phyloP scores from a whole-genome alignment of 2,113 vertebrate genomes.

The Phyllostomus hastatus region DNA sequence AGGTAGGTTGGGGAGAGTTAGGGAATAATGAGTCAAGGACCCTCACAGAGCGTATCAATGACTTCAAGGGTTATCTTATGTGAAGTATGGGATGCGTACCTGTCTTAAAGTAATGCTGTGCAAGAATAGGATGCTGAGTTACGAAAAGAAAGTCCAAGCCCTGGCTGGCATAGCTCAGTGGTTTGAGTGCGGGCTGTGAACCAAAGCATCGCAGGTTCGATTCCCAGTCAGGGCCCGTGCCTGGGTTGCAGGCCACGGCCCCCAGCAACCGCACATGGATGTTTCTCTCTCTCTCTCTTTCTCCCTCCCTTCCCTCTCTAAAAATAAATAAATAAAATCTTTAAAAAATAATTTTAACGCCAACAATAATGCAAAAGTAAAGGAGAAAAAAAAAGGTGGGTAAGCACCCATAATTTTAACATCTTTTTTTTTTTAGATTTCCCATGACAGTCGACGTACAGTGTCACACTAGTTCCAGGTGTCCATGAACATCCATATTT shows the following conservation, averaged over 20 bases:
- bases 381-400: neutral
- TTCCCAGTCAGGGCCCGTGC: too few relatives aligned
- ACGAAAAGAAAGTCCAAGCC: neutral
- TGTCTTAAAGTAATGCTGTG: neutral
- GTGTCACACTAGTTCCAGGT: neutral
- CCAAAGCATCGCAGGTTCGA: too few relatives aligned
- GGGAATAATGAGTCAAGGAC: too few relatives aligned
- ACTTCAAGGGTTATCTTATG: neutral
- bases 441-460: neutral
- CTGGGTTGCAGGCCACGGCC: too few relatives aligned
- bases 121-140: neutral
- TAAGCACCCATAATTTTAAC: neutral
- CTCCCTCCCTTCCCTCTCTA: too few relatives aligned
- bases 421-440: neutral
- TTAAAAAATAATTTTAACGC: neutral
- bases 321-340: too few relatives aligned
- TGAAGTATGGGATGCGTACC: neutral
- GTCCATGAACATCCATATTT: neutral
- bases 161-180: neutral
- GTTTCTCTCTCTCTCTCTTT: too few relatives aligned
- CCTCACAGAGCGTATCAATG: accelerated
- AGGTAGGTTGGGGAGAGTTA: accelerated
- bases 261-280: too few relatives aligned
- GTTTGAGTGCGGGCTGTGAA: too few relatives aligned
- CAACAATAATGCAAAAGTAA: neutral